Evolutionary conservation across 2,888 invertebrate species (phyloP).

Genomic region (Pollenia angustigena): DNA sequence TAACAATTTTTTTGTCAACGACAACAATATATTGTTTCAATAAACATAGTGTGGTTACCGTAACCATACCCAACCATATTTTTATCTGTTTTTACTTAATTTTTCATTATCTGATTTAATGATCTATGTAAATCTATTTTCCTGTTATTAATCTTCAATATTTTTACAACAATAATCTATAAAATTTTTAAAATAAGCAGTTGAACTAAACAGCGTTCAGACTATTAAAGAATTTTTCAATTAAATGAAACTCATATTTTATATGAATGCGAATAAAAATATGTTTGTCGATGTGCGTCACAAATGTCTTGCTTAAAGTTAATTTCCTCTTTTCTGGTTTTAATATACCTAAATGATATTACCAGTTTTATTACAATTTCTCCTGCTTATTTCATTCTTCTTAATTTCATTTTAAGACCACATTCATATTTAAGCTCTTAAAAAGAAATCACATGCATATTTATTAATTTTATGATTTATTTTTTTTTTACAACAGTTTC

Average conservation of each 20-base stretch:
- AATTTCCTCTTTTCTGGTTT: slow-evolving; percentile 51
- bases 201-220: neutral
- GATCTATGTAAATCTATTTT: neutral
- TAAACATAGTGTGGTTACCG: too few species aligned
- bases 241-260: too few species aligned
- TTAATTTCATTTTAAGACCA: neutral
- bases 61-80: too few species aligned
- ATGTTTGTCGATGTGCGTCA: neutral
- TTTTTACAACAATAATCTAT: neutral
- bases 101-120: neutral
- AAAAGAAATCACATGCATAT: slow-evolving; percentile 45
- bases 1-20: too few species aligned
- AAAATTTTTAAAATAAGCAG: neutral
- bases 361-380: slow-evolving; percentile 31
- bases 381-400: neutral
- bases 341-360: slow-evolving; percentile 52
- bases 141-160: too few species aligned
- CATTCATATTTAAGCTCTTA: neutral
- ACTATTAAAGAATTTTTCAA: neutral
- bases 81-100: neutral
- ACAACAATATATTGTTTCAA: too few species aligned
- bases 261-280: neutral
- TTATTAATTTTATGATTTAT: slow-evolving; percentile 39
- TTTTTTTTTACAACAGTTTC: slow-evolving; percentile 22
- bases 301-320: slow-evolving; percentile 42